phyloP scores from a whole-genome alignment of 2,797 vertebrate genomes.

The Epinephelus coioides region DNA sequence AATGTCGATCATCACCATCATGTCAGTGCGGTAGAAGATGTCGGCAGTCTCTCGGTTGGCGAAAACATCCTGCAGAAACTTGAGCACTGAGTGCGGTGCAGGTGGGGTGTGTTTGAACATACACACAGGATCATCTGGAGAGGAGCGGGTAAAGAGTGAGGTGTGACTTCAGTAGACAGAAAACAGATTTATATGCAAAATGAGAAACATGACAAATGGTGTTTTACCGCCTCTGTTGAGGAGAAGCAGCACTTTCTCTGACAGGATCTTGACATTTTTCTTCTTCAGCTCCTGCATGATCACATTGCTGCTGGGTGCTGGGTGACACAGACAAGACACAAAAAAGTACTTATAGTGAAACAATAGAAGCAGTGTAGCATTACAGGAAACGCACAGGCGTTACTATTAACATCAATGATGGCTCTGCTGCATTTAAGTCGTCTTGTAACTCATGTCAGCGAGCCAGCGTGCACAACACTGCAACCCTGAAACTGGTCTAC shows the following conservation, averaged over 20 bases:
- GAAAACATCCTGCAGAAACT: slow-evolving; percentile 98
- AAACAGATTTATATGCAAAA: background rate
- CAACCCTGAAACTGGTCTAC: background rate
- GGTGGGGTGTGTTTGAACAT: slow-evolving; percentile 96
- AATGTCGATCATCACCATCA: slow-evolving; percentile 99
- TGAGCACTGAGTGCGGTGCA: slow-evolving; percentile 93
- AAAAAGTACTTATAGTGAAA: background rate
- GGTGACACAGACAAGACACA: slow-evolving; percentile 23
- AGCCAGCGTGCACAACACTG: background rate
- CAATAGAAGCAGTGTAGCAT: background rate
- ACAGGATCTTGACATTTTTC: slow-evolving; percentile 94
- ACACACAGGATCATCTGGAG: slow-evolving; percentile 93
- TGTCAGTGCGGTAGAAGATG: slow-evolving; percentile 98
- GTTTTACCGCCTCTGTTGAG: slow-evolving; percentile 94
- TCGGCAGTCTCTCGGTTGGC: slow-evolving; percentile 88
- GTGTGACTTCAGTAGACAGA: accelerated
- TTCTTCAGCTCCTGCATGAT: slow-evolving; percentile 94
- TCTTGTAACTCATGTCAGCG: background rate
- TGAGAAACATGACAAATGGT: background rate
- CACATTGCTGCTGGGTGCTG: slow-evolving; percentile 92
- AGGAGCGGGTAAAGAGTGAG: background rate
- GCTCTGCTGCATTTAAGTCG: background rate
- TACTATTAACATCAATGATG: background rate
- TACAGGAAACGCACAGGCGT: background rate
- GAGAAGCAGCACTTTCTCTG: slow-evolving; percentile 95